Percentiles rank a stretch among this genome's conserved stretches.
phyloP scores from a whole-genome alignment of 2,113 vertebrate species.

The Malaclemys terrapin region DNA sequence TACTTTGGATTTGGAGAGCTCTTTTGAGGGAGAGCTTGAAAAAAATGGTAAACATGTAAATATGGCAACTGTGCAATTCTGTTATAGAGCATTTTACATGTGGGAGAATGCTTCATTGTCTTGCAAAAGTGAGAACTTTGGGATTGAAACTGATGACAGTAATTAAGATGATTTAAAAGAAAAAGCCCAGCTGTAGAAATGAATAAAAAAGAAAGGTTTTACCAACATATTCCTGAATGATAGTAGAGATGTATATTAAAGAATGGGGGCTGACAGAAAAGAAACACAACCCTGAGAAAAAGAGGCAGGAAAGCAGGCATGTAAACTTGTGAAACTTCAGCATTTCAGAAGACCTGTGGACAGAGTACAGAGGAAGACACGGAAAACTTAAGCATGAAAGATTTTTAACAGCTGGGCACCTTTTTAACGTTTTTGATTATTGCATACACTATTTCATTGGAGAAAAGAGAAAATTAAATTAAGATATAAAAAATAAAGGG shows the following conservation, averaged over 20 bases:
- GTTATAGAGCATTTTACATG: conserved; percentile 23
- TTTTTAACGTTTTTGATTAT: conserved; percentile 36
- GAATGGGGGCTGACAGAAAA: conserved; percentile 75
- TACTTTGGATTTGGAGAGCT: conserved; percentile 27
- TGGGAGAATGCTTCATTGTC: conserved; percentile 64
- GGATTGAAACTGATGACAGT: conserved; percentile 40
- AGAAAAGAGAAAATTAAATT: conserved; percentile 26
- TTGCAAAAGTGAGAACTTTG: conserved; percentile 28
- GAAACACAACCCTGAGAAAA: conserved; percentile 69
- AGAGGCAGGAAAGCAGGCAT: conserved; percentile 61
- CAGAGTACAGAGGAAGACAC: conserved; percentile 22
- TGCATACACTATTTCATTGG: conserved; percentile 17
- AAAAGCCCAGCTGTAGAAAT: not conserved
- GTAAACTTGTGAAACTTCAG: conserved; percentile 69
- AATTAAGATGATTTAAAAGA: conserved; percentile 58
- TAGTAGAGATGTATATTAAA: conserved; percentile 69
- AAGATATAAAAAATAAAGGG: not conserved
- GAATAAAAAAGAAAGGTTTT: not conserved
- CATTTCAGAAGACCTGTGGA: conserved; percentile 23
- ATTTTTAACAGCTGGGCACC: conserved; percentile 26
- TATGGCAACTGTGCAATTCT: conserved; percentile 33
- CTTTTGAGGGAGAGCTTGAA: not conserved
- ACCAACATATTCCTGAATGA: conserved; percentile 70
- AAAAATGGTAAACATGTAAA: conserved; percentile 52
- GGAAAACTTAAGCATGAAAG: conserved; percentile 21